Evolutionary conservation across 2,888 invertebrate species (phyloP).

Genomic region (Plagodis pulveraria): DNA sequence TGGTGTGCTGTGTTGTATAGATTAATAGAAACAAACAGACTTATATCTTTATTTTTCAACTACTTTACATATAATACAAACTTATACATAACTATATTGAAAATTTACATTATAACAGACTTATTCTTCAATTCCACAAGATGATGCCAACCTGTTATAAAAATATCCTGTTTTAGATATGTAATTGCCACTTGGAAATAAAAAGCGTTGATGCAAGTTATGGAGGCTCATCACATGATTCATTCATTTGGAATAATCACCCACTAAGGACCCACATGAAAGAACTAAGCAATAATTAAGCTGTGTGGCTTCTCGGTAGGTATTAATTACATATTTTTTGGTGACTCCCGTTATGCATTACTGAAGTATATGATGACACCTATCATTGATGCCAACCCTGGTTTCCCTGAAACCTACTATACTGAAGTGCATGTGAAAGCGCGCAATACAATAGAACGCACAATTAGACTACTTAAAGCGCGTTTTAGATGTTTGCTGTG

Average conservation of each 20-base stretch:
- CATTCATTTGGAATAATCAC: constrained; percentile 12
- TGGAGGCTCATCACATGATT: constrained; percentile 15
- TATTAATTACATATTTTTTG: constrained; percentile 1
- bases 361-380: constrained; percentile 10
- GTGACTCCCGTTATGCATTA: constrained; percentile 11
- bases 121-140: background rate
- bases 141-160: constrained; percentile 2
- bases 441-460: background rate
- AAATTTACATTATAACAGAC: background rate
- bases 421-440: background rate
- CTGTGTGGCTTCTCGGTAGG: background rate
- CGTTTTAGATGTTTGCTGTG: constrained; percentile 1
- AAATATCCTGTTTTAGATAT: constrained; percentile 8
- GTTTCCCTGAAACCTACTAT: background rate
- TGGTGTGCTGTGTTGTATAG: constrained; percentile 22
- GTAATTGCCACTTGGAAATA: constrained; percentile 11
- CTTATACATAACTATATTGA: background rate
- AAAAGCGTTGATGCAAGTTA: constrained; percentile 16
- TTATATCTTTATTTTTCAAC: background rate
- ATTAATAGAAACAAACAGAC: background rate
- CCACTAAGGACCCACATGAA: constrained; percentile 8
- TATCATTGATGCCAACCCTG: constrained; percentile 3
- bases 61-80: background rate
- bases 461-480: background rate
- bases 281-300: constrained; percentile 1